Base-by-base conservation (phyloP, 2,113 vertebrate genomes). In the Megaceryle torquata region DNA sequence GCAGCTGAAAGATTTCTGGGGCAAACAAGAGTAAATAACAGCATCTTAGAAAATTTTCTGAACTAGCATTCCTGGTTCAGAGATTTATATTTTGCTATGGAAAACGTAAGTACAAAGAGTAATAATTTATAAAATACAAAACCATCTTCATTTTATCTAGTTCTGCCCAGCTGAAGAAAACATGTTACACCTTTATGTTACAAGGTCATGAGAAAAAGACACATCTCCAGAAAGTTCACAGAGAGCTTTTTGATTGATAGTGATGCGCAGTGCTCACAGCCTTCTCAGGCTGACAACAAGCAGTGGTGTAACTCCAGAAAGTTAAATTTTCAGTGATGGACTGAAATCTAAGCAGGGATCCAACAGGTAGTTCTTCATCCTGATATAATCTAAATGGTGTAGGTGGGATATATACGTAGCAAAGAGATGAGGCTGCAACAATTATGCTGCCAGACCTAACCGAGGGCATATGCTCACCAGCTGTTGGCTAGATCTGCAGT, bases 371-470 rank as follows among this genome's bases (percentile, higher is more conserved):
- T 48, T 68, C 75, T 79, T 70, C 91, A 81, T 35, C 80, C 86
- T 70, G 56, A 88, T 60, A 70, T 76, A 82, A 89, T 53, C 39
- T 15, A 72, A 93, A 90, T 61, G 57, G 69, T 41, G 83, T 92
- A 80, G 92, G 95, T 79, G 82, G 85, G 80, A 84, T 67, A 79
- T 83, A 51, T 19, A 64, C n/a, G 89, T 11, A 57, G 76, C 88
- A 94, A 96, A 56, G 90, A 96, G 93, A 96, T 89, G 96, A 97
- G 72, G 93, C 90, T 93, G 88, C 92, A 94, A 64, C 78, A 94
- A 91, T 61, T 59, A 86, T 81, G 60, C 48, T 86, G 93, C 80
- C 80, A 44, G 69, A 24, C 80, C 86, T 96, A 78, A 96, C 51
- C 0, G 79, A 93, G 94, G 94, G 90, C 93, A 96, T 94, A 94